Base-by-base conservation (phyloP, 2,797 vertebrate genomes). In the Sternarchorhynchus goeldii region DNA sequence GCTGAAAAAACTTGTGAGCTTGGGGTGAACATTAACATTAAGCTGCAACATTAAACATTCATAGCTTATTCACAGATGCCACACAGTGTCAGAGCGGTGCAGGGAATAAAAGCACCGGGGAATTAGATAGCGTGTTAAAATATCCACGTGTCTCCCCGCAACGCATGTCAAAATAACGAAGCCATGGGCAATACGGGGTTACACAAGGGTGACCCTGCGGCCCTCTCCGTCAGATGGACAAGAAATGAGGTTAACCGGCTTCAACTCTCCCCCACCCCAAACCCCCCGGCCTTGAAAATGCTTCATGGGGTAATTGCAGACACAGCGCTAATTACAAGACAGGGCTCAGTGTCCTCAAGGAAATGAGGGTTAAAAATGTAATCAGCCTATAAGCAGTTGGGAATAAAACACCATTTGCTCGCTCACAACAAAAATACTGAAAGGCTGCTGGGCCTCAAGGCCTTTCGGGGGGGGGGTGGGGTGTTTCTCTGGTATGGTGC, bases 171-270 rank as follows among this genome's bases (percentile, higher is more conserved):
- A 73, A 81, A 73, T 73, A 73, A 73, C 56, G 20, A 57, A 32
- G 20, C 21, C n/a, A 59, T 31, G 73, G 66, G 25, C 6, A n/a
- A 36, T 53, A 17, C 57, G 18, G 36, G 55, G 63, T 69, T 39
- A 76, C 20, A 29, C 25, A 34, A 83, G 84, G 91, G 87, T 83
- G 79, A 86, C 88, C 88, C 55, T 41, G 17, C 4, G 20, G 89
- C 88, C 89, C 88, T 83, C 14, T 83, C 84, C 89, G 90, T 90
- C 89, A 90, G 89, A 85, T 84, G 86, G 84, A 86, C 86, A 88
- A 85, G 87, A 82, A 82, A 84, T 77, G 84, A 80, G 76, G 34
- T 67, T 29, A 84, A 82, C 78, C 77, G 80, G 74, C 41, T 70
- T 29, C 12, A 14, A 1, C 36, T 71, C 53, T 67, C 29, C 25